These are phyloP conservation scores for Catagonus wagneri DNA, from an alignment of 2,113 vertebrate genomes.

Conservation along the genomic window DNA sequence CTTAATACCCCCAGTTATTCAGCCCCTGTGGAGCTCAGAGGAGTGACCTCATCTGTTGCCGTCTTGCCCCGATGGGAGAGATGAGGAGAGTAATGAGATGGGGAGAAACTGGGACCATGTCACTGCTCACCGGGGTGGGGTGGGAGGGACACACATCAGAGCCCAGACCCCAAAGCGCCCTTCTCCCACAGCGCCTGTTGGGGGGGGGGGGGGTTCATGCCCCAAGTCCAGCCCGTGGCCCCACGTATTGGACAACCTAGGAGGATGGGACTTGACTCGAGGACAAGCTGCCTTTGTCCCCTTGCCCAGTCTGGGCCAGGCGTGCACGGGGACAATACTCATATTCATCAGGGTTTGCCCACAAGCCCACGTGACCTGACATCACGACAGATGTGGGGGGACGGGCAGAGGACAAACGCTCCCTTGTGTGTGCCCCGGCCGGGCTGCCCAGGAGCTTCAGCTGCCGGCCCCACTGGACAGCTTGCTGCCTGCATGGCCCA, in stretches of 20 bases:
- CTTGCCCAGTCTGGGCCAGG: constrained; percentile 58
- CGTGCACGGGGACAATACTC: constrained; percentile 66
- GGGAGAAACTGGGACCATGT: not conserved
- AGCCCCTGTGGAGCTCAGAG: not conserved
- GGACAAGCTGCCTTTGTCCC: constrained; percentile 60
- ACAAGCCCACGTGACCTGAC: constrained; percentile 67
- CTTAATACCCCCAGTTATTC: not conserved
- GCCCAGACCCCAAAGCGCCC: not conserved
- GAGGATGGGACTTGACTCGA: constrained; percentile 11
- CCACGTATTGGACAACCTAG: not conserved
- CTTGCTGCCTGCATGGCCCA: not conserved
- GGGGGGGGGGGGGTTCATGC: not conserved
- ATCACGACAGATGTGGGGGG: constrained; percentile 68
- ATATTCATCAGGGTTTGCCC: constrained; percentile 71
- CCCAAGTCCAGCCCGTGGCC: not conserved
- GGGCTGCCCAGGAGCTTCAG: not conserved
- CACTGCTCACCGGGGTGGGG: not conserved
- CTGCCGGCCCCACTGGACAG: not conserved
- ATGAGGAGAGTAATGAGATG: not conserved
- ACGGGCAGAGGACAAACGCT: constrained; percentile 32
- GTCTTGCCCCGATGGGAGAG: not conserved
- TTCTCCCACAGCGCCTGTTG: fast-evolving
- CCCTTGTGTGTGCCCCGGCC: constrained; percentile 32
- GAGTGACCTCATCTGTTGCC: not conserved
- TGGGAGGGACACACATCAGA: too few species aligned